Base-by-base conservation (phyloP, 2,797 vertebrate species). In the Sebastes steindachneri region DNA sequence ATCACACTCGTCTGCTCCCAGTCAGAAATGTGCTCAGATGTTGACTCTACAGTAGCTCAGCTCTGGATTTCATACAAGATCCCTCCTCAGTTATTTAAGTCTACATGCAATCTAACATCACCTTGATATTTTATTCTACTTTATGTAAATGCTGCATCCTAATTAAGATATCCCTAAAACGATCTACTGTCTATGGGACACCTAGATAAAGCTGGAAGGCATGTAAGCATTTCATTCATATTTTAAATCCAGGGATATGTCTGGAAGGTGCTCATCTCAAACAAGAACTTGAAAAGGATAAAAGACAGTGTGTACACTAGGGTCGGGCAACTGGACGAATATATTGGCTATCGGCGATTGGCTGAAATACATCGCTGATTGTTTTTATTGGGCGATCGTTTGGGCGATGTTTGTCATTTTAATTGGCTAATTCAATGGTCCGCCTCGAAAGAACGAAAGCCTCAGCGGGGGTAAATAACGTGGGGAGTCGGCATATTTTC, bases 11-110 rank as follows among this genome's bases (percentile, higher is more conserved):
- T 81, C 76, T 51, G 58, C 57, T 37, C 41, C 37, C 15, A 33
- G 45, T 65, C 67, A 48, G 41, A 54, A 83, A 76, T 53, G 68
- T 77, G 68, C 45, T 75, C 68, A 65, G n/a, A 11, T 33, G 45
- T 57, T 8, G 2, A 60, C 69, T 76, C 66, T 12, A 54, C 71
- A 35, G 66, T 55, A 58, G 15, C 54, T 75, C 37, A 65, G 73
- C 11, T n/a, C 14, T 2, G 26, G 62, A 17, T 35, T 60, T 68
- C 33, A 58, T 9, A 37, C 63, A 64, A 55, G 31, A 72, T 11
- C 14, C 33, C 25, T 25, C 21, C 17, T 35, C 4, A 17, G 37
- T 19, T 35, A 35, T 25, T 66, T 4, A 33, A 48, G 45, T 28
- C 14, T 45, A 26, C 45, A 59, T 74, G 55, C 33, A 51, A 55